These are phyloP conservation scores for Microchrysa polita DNA, from an alignment of 2,888 invertebrate species.

Conservation along the genomic window DNA sequence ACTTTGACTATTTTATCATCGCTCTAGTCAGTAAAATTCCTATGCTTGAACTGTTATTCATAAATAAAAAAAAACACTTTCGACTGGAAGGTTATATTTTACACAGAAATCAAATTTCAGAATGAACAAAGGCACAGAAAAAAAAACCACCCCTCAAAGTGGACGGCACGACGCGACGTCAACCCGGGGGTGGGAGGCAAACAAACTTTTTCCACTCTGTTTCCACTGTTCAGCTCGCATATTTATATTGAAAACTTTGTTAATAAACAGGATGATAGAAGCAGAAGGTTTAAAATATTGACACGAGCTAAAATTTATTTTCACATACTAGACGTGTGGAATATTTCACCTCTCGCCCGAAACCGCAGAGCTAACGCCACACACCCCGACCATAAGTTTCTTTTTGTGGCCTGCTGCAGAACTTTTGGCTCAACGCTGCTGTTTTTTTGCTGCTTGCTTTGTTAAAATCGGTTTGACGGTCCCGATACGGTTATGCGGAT, in stretches of 20 bases:
- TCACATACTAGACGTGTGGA: neutral
- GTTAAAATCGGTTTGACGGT: no score
- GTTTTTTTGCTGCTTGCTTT: no score
- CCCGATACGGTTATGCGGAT: slow-evolving; percentile 3
- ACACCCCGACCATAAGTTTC: no score
- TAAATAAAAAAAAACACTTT: slow-evolving; percentile 19
- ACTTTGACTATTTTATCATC: no score
- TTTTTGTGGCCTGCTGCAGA: no score
- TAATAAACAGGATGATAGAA: slow-evolving; percentile 39
- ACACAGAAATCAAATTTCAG: slow-evolving; percentile 36
- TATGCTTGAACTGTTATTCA: slow-evolving; percentile 17
- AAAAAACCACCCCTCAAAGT: slow-evolving; percentile 10
- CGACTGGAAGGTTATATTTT: slow-evolving; percentile 24
- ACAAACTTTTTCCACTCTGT: no score
- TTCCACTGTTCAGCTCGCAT: no score
- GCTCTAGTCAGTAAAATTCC: no score
- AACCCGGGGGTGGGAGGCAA: no score
- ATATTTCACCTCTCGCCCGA: neutral
- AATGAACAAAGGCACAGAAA: neutral
- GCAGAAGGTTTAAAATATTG: slow-evolving; percentile 35
- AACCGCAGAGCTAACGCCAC: no score
- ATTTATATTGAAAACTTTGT: slow-evolving; percentile 39
- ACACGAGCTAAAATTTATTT: slow-evolving; percentile 30
- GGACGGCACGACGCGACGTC: no score
- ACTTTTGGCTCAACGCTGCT: no score